phyloP scores from a whole-genome alignment of 2,113 vertebrate species.

The Amphilophus citrinellus region DNA sequence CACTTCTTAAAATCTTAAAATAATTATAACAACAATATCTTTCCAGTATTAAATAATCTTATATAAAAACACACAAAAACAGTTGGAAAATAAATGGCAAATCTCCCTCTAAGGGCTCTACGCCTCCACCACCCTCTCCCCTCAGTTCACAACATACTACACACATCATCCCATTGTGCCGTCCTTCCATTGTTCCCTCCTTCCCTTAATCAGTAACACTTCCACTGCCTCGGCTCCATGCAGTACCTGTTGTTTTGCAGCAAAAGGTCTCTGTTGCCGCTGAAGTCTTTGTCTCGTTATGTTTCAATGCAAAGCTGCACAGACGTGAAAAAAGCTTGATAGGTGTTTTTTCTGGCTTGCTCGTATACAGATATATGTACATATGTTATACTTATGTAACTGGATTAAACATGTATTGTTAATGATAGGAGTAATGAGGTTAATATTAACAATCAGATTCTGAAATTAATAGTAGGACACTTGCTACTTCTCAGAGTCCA shows the following conservation, averaged over 20 bases:
- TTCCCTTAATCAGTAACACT: slow-evolving; percentile 9
- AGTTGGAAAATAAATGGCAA: slow-evolving; percentile 69
- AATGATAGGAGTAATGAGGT: slow-evolving; percentile 63
- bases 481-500: slow-evolving; percentile 62
- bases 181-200: background rate
- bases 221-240: slow-evolving; percentile 52
- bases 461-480: slow-evolving; percentile 65
- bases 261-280: slow-evolving; percentile 54
- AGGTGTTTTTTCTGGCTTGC: slow-evolving; percentile 69
- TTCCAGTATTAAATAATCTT: slow-evolving; percentile 86
- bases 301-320: slow-evolving; percentile 78
- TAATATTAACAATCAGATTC: slow-evolving; percentile 71
- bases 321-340: slow-evolving; percentile 79
- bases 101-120: slow-evolving; percentile 28
- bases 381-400: slow-evolving; percentile 56
- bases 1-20: slow-evolving; percentile 74
- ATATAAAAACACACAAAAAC: slow-evolving; percentile 81
- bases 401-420: slow-evolving; percentile 67
- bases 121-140: background rate
- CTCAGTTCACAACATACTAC: slow-evolving; percentile 52
- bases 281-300: slow-evolving; percentile 51
- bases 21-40: slow-evolving; percentile 80
- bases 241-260: slow-evolving; percentile 69
- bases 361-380: slow-evolving; percentile 58
- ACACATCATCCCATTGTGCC: slow-evolving; percentile 28